Conservation (phyloP, 2,888 invertebrate genomes). For the Carterocephalus palaemon region DNA sequence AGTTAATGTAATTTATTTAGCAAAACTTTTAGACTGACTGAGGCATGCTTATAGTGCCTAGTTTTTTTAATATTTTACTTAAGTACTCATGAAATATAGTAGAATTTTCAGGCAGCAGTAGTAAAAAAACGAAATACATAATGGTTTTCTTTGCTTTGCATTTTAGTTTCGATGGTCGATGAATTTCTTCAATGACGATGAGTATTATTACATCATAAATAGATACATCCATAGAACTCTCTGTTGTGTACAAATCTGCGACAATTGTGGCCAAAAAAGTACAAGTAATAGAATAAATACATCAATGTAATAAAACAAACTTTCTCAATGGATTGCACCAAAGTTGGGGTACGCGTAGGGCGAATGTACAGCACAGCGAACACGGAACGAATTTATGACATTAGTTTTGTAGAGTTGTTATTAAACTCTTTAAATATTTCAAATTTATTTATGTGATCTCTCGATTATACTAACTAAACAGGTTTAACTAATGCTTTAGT, state of each 20-base stretch:
- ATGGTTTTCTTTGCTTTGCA: too few relatives aligned
- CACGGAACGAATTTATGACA: conserved; percentile 7
- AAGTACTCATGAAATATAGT: conserved; percentile 7
- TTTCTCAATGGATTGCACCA: conserved; percentile 15
- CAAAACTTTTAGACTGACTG: conserved; percentile 1
- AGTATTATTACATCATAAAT: too few relatives aligned
- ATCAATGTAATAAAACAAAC: conserved; percentile 17
- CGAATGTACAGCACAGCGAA: conserved; percentile 11
- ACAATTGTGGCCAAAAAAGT: not conserved
- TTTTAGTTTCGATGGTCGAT: too few relatives aligned
- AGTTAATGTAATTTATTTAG: conserved; percentile 4
- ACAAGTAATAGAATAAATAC: conserved; percentile 7
- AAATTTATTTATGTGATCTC: too few relatives aligned
- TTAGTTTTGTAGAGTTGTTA: conserved; percentile 9
- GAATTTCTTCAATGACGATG: too few relatives aligned
- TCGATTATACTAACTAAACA: too few relatives aligned
- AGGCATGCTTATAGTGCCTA: conserved; percentile 1
- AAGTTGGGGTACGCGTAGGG: conserved; percentile 15
- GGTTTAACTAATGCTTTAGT: too few relatives aligned
- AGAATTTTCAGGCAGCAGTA: not conserved
- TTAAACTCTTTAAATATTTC: too few relatives aligned
- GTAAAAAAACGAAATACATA: not conserved
- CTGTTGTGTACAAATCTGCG: not conserved
- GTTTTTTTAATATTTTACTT: not conserved
- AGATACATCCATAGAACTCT: conserved; percentile 4